A percentile compares a stretch with the other conserved stretches of the same genome.
These are phyloP conservation scores for Anomalospiza imberbis DNA, from an alignment of 2,797 vertebrate species.

Conservation along the genomic window DNA sequence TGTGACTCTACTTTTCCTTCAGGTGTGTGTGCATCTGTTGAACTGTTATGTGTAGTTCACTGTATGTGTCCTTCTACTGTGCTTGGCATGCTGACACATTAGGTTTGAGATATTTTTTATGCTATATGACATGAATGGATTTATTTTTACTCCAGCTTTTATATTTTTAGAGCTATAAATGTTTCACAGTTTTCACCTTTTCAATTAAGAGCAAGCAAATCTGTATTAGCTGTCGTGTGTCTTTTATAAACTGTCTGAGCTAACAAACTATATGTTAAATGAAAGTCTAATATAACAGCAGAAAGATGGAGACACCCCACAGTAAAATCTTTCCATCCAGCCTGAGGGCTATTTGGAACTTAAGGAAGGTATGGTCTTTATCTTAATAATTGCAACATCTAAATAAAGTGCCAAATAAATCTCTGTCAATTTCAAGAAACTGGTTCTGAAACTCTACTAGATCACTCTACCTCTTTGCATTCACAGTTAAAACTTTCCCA, in stretches of 20 bases:
- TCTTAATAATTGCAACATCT: slow-evolving; percentile 21
- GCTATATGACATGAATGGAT: neutral
- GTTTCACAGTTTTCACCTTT: neutral
- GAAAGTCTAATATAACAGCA: neutral
- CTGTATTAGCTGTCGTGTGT: neutral
- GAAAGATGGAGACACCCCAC: neutral
- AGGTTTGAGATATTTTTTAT: neutral
- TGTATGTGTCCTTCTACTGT: neutral
- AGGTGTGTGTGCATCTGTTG: neutral
- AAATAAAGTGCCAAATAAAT: slow-evolving; percentile 51
- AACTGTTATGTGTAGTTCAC: neutral
- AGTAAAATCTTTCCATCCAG: neutral
- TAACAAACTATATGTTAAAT: slow-evolving; percentile 21
- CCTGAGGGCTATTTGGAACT: neutral
- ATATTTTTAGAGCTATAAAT: neutral
- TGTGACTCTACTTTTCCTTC: neutral
- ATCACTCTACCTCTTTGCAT: slow-evolving; percentile 37
- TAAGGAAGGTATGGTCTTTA: slow-evolving; percentile 23
- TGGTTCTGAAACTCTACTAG: slow-evolving; percentile 31
- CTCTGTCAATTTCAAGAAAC: slow-evolving; percentile 17
- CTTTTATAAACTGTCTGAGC: neutral
- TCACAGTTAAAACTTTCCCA: slow-evolving; percentile 31
- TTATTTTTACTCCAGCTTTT: slow-evolving; percentile 1
- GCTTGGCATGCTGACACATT: neutral
- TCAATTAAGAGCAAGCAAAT: slow-evolving; percentile 1